Evolutionary conservation across 2,888 invertebrate species (phyloP).

Genomic region (Creontiades dilutus): DNA sequence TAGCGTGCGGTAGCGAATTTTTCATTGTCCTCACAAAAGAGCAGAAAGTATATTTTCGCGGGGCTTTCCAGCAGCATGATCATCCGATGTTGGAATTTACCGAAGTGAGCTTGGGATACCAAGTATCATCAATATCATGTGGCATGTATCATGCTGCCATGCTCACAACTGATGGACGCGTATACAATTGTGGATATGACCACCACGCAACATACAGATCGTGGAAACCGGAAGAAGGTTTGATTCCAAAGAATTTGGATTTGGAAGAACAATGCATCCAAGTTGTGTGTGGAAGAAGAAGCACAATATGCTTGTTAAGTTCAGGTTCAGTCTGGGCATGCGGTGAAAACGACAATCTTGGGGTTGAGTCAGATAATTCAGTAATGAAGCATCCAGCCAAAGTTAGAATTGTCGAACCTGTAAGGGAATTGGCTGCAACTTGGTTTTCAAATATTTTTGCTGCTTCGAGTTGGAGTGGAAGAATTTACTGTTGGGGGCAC

Average conservation of each 20-base stretch:
- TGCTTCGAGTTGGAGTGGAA: conserved; percentile 42
- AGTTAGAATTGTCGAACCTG: conserved; percentile 49
- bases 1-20: conserved; percentile 62
- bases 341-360: conserved; percentile 67
- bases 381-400: conserved; percentile 61
- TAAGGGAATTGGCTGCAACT: conserved; percentile 62
- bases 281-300: conserved; percentile 63
- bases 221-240: conserved; percentile 54
- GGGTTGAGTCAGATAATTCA: conserved; percentile 61
- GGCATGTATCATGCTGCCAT: conserved; percentile 59
- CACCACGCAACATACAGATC: conserved; percentile 57
- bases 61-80: conserved; percentile 58
- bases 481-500: conserved; percentile 60
- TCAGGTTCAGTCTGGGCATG: conserved; percentile 57
- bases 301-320: conserved; percentile 47
- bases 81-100: conserved; percentile 53
- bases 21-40: conserved; percentile 62
- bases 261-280: conserved; percentile 42
- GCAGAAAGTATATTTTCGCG: conserved; percentile 55
- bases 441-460: conserved; percentile 64
- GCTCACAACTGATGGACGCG: conserved; percentile 44
- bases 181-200: conserved; percentile 63
- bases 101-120: not conserved
- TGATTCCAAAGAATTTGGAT: conserved; percentile 55
- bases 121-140: conserved; percentile 18